phyloP scores from a whole-genome alignment of 2,797 vertebrate species.

The Momotus momota region DNA sequence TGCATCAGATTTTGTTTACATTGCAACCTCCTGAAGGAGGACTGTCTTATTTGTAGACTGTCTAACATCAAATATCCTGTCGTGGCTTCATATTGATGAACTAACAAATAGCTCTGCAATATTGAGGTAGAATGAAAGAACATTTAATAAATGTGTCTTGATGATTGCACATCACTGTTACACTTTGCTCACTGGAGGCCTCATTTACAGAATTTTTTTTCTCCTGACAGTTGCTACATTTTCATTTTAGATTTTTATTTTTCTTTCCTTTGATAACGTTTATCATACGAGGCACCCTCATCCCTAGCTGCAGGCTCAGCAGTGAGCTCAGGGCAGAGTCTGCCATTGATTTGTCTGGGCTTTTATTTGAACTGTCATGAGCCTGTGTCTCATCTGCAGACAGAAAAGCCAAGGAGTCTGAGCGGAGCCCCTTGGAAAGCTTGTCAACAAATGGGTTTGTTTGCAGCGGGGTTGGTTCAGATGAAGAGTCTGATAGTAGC shows the following conservation, averaged over 20 bases:
- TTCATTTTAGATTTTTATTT: not conserved
- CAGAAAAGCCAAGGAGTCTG: not conserved
- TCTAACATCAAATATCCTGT: not conserved
- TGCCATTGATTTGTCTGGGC: slow-evolving; percentile 6
- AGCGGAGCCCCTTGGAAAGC: not conserved
- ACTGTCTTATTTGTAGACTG: not conserved
- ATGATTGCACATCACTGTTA: not conserved
- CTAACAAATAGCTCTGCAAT: not conserved
- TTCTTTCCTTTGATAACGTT: not conserved
- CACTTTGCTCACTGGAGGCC: not conserved
- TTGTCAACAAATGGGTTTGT: slow-evolving; percentile 28
- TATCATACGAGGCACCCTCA: not conserved
- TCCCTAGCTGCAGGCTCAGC: not conserved
- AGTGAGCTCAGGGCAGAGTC: not conserved
- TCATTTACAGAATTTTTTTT: not conserved
- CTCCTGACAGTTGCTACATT: not conserved
- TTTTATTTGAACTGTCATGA: not conserved
- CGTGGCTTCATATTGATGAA: not conserved
- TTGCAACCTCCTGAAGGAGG: not conserved
- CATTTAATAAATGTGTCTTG: not conserved
- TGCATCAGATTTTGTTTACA: not conserved
- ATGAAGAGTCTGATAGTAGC: not conserved
- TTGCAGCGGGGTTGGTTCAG: not conserved
- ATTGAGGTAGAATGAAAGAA: not conserved
- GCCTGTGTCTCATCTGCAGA: not conserved